Evolutionary conservation across 2,113 vertebrate genomes (phyloP).

Genomic region (Sorex araneus): DNA sequence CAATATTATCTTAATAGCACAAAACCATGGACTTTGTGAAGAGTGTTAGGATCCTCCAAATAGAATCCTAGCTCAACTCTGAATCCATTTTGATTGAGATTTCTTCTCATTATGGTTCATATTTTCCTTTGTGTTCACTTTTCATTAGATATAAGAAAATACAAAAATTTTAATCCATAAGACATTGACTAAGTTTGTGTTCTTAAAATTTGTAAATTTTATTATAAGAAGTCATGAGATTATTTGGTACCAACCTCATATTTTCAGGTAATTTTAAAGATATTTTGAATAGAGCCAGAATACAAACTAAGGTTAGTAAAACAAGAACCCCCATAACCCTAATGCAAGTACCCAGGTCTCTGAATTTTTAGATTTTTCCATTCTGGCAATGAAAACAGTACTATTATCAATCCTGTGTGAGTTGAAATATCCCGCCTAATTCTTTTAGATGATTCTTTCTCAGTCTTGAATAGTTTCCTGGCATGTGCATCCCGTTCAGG

Average conservation of each 20-base stretch:
- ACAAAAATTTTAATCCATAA: background rate
- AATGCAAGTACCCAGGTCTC: too few relatives aligned
- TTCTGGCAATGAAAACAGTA: background rate
- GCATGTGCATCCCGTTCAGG: background rate
- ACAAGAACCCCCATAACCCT: background rate
- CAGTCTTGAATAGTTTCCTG: background rate
- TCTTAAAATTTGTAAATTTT: background rate
- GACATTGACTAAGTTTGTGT: background rate
- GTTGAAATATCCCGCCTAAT: background rate
- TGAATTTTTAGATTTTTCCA: background rate
- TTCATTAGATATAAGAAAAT: background rate
- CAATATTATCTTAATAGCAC: too few relatives aligned
- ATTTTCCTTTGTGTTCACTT: background rate
- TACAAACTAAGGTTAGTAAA: background rate
- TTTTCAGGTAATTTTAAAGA: background rate
- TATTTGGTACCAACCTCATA: background rate
- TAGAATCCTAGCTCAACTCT: background rate
- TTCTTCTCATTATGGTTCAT: background rate
- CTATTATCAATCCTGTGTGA: background rate
- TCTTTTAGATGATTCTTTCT: background rate
- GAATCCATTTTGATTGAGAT: background rate
- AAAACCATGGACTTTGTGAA: too few relatives aligned
- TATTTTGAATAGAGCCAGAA: background rate
- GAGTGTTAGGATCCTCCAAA: too few relatives aligned
- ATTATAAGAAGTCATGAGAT: background rate